A percentile compares a stretch with the other conserved stretches of the same genome.
Conservation (phyloP, 2,113 vertebrate genomes). For the Grus americana region DNA sequence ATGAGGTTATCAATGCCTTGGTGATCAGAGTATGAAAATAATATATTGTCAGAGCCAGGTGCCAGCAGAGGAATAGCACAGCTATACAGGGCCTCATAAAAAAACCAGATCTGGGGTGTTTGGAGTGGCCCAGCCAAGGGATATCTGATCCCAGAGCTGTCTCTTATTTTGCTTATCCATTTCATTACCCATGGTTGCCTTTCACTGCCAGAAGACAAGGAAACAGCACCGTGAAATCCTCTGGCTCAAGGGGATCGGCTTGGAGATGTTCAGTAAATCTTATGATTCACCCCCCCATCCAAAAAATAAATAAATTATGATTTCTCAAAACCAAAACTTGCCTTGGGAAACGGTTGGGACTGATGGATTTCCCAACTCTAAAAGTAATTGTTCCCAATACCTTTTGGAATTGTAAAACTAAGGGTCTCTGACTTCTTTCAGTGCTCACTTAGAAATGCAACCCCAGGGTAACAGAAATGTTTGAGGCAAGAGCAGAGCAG, state of each 20-base stretch:
- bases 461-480: constrained; percentile 22
- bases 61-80: background rate
- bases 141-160: background rate
- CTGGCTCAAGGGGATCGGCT: background rate
- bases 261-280: constrained; percentile 2
- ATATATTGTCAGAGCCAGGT: background rate
- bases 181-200: background rate
- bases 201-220: background rate
- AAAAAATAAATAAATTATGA: background rate
- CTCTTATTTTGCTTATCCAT: constrained; percentile 14
- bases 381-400: constrained; percentile 5
- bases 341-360: background rate
- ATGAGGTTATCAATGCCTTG: constrained; percentile 8
- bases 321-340: constrained; percentile 14
- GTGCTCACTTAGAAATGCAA: constrained; percentile 39
- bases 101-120: background rate
- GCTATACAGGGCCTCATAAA: background rate
- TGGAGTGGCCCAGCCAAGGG: background rate
- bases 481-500: constrained; percentile 18
- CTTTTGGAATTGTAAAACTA: constrained; percentile 40
- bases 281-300: background rate
- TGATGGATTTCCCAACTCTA: constrained; percentile 41
- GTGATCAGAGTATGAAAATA: constrained; percentile 7
- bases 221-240: constrained; percentile 26
- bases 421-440: constrained; percentile 41